Conservation (phyloP, 1,140 invertebrate genomes). For the Drosophila pallidifrons region DNA sequence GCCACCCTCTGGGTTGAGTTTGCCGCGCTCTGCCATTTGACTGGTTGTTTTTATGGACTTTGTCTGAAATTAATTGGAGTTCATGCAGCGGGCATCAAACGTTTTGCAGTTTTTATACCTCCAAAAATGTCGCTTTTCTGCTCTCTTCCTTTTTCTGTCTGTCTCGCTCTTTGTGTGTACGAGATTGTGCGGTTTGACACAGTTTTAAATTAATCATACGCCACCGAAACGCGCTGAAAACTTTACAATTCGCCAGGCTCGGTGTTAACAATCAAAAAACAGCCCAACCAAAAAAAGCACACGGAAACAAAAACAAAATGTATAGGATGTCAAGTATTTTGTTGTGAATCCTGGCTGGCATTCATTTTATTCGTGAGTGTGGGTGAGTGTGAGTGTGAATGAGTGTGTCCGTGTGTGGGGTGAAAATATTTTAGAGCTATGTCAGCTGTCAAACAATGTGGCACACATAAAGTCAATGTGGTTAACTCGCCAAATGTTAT, state of each 20-base stretch:
- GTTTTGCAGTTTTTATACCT: conserved; percentile 59
- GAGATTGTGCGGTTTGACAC: conserved; percentile 70
- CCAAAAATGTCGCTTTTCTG: conserved; percentile 49
- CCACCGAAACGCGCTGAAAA: conserved; percentile 62
- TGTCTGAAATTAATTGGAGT: conserved; percentile 82
- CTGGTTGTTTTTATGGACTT: conserved; percentile 76
- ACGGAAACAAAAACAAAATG: no score
- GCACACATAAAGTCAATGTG: background rate
- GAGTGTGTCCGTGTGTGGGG: background rate
- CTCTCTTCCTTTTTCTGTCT: background rate
- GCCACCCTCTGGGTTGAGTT: conserved; percentile 10
- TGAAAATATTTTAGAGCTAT: conserved; percentile 31
- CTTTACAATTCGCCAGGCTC: conserved; percentile 60
- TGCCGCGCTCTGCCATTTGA: conserved; percentile 48
- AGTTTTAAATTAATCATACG: conserved; percentile 83
- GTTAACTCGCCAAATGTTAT: background rate
- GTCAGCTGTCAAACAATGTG: conserved; percentile 16
- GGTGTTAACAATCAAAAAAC: conserved; percentile 52
- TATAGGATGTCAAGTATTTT: conserved; percentile 33
- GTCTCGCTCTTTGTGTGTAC: conserved; percentile 12
- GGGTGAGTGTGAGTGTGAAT: background rate
- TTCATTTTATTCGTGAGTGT: conserved; percentile 21
- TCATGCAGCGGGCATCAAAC: conserved; percentile 69
- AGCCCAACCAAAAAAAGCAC: conserved; percentile 10
- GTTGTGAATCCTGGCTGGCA: background rate